Base-by-base conservation (phyloP, 2,797 vertebrate species). In the Dryobates pubescens region DNA sequence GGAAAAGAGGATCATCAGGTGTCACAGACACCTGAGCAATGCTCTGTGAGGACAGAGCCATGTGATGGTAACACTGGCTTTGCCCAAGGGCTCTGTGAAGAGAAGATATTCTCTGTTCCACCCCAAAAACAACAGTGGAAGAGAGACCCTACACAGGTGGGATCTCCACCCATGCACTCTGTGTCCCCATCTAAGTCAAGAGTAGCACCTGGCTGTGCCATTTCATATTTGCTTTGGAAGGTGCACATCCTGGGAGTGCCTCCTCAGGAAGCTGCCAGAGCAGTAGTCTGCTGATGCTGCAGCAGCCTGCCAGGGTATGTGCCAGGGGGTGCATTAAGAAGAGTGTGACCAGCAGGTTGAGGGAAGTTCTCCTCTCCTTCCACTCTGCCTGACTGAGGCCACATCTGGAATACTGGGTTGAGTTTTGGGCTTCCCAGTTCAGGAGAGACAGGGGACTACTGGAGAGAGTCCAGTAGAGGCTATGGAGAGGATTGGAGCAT, bases 131-230 rank as follows among this genome's bases (percentile, higher is more conserved):
- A 10, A n/a, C 32, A 72, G 32, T 10, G 34, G 22, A 73, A 82
- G 53, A 30, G 24, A 73, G 38, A 41, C 17, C 22, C 17, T 15
- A 13, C 7, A 7, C 23, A 27, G 5, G 3, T 0, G 5, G 29
- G 16, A 10, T 75, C 32, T 17, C 22, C 13, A 27, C 11, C 10
- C 0, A 1, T 10, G 23, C 30, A 23, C 38, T 67, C 0, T 0
- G 24, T 45, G 32, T 22, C 18, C 27, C 67, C 5, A 32, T 58
- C 47, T 1, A 14, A 57, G n/a, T n/a, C 56, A 79, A 72, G 3
- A 15, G 56, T 41, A 47, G 47, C 29, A 29, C 19, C 53, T 49
- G 27, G 23, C 47, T 0, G 1, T 41, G 38, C 47, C 5, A 1
- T 62, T 64, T 53, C 14, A 6, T 8, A 9, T 13, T 75, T 61